Evolutionary conservation across 92 coral and sea anemone species (phyloP).

Genomic region (Siderastrea radians): DNA sequence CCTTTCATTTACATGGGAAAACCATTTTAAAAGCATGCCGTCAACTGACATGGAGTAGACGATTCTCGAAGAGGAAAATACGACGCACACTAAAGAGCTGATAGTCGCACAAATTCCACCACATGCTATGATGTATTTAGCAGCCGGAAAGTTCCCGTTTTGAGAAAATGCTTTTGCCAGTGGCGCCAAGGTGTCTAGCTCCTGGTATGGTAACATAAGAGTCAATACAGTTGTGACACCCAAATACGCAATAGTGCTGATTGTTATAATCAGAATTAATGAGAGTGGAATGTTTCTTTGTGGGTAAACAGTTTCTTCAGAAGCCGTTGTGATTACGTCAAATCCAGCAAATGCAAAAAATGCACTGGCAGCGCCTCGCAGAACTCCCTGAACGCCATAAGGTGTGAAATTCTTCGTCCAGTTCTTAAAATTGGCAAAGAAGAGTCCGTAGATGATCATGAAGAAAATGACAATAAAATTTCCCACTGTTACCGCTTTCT

Average conservation of each 20-base stretch:
- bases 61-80: conserved; percentile 76
- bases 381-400: conserved; percentile 18
- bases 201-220: conserved; percentile 76
- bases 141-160: conserved; percentile 69
- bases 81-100: conserved; percentile 61
- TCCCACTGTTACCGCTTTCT: conserved; percentile 50
- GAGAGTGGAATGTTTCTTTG: conserved; percentile 75
- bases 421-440: conserved; percentile 23
- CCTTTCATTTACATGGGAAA: conserved; percentile 56
- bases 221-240: conserved; percentile 80
- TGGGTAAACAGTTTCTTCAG: conserved; percentile 77
- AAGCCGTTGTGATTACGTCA: conserved; percentile 29
- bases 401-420: conserved; percentile 30
- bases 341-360: conserved; percentile 36
- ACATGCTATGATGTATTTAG: conserved; percentile 72
- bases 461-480: conserved; percentile 66
- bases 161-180: conserved; percentile 83
- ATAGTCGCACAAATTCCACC: conserved; percentile 86
- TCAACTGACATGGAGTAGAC: conserved; percentile 87
- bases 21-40: conserved; percentile 72
- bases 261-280: conserved; percentile 55
- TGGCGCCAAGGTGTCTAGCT: conserved; percentile 76
- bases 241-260: conserved; percentile 72
- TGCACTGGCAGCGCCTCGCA: conserved; percentile 15
- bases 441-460: conserved; percentile 69